Base-by-base conservation (phyloP, 2,888 invertebrate species). In the Dendrolimus houi region DNA sequence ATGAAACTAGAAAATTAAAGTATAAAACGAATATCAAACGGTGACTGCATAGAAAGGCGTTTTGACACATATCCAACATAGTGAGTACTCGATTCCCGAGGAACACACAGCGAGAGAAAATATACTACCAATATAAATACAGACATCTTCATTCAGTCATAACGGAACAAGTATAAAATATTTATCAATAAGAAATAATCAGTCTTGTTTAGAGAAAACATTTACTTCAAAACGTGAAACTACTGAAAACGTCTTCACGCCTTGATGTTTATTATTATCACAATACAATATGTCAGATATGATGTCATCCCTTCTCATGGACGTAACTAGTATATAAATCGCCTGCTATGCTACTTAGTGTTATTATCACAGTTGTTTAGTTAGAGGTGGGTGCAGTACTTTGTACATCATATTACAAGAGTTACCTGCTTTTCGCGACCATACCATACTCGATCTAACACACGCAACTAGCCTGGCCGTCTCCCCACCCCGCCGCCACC, bases 331-430 rank as follows among this genome's bases (percentile, higher is more conserved):
- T 85, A 86, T 87, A 88, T 87, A 87, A 88, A 87, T 88, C 85
- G 87, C 90, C 90, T 88, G 89, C 90, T 91, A 91, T 79, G 88
- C 91, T 91, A 91, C 91, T 91, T 91, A 91, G 91, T 90, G 89
- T 90, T 91, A 91, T 89, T 91, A 91, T 91, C 91, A 91, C 91
- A 91, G 91, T 90, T 91, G 88, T 87, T 91, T 89, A 89, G 84
- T 84, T 10, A 89, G 91, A 91, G 91, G 91, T 91, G 91, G 91
- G 91, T 89, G 90, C 83, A 88, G 90, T 90, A 90, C 90, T 87
- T 90, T 90, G 91, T 91, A 91, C 90, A 90, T 81, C 81, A 79
- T 81, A 83, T 85, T 82, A 84, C 87, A 86, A 87, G 87, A 86
- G 83, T 80, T 80, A 83, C 84, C 85, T 83, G 85, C 81, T 73